These are phyloP conservation scores for Tenthredo livida DNA, from an alignment of 2,888 invertebrate genomes.

Conservation along the genomic window DNA sequence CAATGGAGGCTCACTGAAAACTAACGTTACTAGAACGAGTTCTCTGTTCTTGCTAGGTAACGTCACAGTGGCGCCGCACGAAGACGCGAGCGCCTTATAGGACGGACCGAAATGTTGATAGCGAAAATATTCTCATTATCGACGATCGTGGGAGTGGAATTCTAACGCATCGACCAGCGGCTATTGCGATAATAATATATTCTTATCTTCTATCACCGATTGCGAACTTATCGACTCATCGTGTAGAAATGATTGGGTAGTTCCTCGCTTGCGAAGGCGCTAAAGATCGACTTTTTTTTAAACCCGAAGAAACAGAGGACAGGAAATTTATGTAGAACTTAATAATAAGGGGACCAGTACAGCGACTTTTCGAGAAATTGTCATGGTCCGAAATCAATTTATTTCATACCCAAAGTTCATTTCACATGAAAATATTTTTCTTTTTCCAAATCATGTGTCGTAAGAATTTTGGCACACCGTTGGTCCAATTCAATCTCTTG, in stretches of 20 bases:
- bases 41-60: background rate
- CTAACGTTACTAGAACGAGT: slow-evolving; percentile 61
- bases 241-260: background rate
- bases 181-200: no score
- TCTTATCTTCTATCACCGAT: background rate
- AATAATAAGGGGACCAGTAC: no score
- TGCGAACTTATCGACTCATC: background rate
- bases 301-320: background rate
- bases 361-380: no score
- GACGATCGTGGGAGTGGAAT: background rate
- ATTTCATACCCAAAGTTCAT: no score
- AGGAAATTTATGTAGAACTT: background rate
- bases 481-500: no score
- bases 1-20: slow-evolving; percentile 70
- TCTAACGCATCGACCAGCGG: background rate
- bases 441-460: no score
- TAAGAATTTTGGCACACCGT: no score
- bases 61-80: slow-evolving; percentile 14
- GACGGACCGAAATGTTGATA: background rate
- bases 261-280: background rate
- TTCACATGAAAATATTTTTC: no score
- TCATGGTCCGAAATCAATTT: no score
- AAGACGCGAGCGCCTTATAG: background rate
- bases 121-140: background rate
- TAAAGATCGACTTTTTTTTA: background rate